These are phyloP conservation scores for Uria lomvia DNA, from an alignment of 2,113 vertebrate species.

Conservation along the genomic window DNA sequence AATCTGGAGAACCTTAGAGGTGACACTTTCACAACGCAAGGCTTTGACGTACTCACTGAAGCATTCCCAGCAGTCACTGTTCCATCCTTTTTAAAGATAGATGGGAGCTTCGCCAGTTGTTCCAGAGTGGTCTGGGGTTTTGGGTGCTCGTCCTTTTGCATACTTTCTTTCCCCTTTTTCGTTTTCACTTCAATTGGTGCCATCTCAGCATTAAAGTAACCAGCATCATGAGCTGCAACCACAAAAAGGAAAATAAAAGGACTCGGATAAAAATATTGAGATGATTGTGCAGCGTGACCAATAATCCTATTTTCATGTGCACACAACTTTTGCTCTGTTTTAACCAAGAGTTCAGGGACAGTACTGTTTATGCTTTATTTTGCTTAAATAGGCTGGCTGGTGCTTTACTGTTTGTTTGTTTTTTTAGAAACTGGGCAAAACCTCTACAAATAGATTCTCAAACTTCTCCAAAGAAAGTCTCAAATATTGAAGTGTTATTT, in stretches of 20 bases:
- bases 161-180: conserved; percentile 84
- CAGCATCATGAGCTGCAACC: conserved; percentile 85
- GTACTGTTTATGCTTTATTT: neutral
- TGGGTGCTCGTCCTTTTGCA: conserved; percentile 91
- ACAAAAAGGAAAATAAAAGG: neutral
- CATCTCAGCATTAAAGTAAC: conserved; percentile 86
- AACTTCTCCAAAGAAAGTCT: neutral
- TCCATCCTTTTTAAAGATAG: conserved; percentile 93
- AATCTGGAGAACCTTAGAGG: neutral
- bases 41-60: conserved; percentile 76
- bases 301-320: neutral
- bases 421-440: neutral
- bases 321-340: neutral
- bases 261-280: neutral
- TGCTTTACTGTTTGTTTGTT: neutral
- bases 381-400: neutral
- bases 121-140: conserved; percentile 90
- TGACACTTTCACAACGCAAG: neutral
- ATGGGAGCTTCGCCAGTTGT: conserved; percentile 84
- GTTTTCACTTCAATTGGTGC: conserved; percentile 91
- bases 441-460: neutral
- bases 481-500: neutral
- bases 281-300: neutral
- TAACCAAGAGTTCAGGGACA: neutral
- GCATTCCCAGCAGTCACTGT: conserved; percentile 94